These are phyloP conservation scores for Osmoderma eremita DNA, from an alignment of 2,888 invertebrate genomes.

Conservation along the genomic window DNA sequence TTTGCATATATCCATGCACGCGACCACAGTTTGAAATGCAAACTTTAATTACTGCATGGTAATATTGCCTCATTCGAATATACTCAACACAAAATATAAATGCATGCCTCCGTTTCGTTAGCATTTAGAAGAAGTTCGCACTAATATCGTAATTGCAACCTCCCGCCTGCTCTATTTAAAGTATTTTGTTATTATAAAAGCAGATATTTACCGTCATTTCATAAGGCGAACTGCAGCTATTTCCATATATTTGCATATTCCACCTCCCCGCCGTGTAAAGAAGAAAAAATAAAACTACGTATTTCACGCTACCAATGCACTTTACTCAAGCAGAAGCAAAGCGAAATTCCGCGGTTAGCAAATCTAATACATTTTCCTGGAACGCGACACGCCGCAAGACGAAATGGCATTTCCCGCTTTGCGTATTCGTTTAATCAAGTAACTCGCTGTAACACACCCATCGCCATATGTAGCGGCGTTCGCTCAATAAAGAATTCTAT, in stretches of 20 bases:
- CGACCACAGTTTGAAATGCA: too few species aligned
- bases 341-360: conserved; percentile 1
- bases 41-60: too few species aligned
- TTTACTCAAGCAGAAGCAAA: background rate
- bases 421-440: conserved; percentile 31
- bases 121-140: too few species aligned
- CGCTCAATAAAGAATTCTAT: conserved; percentile 13
- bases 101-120: too few species aligned
- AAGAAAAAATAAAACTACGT: background rate
- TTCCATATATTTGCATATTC: conserved; percentile 17
- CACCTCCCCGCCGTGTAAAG: background rate
- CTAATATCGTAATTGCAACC: too few species aligned
- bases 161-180: too few species aligned
- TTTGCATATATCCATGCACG: too few species aligned
- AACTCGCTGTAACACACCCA: conserved; percentile 13
- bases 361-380: conserved; percentile 16
- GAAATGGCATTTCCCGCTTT: conserved; percentile 19
- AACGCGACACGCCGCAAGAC: conserved; percentile 10
- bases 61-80: too few species aligned
- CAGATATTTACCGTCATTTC: conserved; percentile 4
- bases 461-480: background rate
- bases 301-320: conserved; percentile 7
- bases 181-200: background rate
- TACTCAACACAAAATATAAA: too few species aligned
- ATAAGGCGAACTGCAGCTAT: background rate